Conservation (phyloP, 2,113 vertebrate species). For the Globicephala melas region DNA sequence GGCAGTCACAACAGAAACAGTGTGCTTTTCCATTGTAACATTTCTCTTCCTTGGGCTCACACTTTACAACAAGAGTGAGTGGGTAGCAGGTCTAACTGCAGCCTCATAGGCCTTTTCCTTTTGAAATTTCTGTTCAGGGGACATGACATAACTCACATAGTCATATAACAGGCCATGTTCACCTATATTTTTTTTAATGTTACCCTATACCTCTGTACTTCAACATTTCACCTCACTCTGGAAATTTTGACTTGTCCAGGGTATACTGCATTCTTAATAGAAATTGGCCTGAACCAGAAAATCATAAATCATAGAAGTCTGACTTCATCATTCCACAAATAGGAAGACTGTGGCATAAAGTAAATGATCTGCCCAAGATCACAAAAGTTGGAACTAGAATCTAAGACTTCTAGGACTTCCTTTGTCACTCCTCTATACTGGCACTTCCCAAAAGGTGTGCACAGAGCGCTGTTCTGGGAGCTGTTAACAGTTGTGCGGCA, state of each 20-base stretch:
- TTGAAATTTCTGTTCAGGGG: conserved; percentile 36
- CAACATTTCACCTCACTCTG: conserved; percentile 36
- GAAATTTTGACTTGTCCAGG: conserved; percentile 52
- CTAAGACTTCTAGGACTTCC: not conserved
- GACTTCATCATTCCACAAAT: conserved; percentile 46
- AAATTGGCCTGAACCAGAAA: conserved; percentile 51
- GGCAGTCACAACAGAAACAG: not conserved
- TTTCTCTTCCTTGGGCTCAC: not conserved
- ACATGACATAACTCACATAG: conserved; percentile 34
- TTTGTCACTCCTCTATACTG: not conserved
- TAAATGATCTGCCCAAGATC: conserved; percentile 44
- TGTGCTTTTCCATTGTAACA: conserved; percentile 26
- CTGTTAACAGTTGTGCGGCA: not conserved
- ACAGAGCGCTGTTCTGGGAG: not conserved
- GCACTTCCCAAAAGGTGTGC: conserved; percentile 25
- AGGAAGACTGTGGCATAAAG: conserved; percentile 29
- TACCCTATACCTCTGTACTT: conserved; percentile 30
- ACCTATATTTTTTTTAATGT: conserved; percentile 9
- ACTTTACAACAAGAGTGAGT: not conserved
- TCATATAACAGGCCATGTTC: not conserved
- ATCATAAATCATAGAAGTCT: conserved; percentile 55
- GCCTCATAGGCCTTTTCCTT: not conserved
- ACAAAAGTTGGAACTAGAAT: conserved; percentile 50
- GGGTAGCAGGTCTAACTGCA: not conserved
- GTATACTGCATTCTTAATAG: conserved; percentile 25